Base-by-base conservation (phyloP, 2,888 invertebrate genomes). In the Arge pagana region DNA sequence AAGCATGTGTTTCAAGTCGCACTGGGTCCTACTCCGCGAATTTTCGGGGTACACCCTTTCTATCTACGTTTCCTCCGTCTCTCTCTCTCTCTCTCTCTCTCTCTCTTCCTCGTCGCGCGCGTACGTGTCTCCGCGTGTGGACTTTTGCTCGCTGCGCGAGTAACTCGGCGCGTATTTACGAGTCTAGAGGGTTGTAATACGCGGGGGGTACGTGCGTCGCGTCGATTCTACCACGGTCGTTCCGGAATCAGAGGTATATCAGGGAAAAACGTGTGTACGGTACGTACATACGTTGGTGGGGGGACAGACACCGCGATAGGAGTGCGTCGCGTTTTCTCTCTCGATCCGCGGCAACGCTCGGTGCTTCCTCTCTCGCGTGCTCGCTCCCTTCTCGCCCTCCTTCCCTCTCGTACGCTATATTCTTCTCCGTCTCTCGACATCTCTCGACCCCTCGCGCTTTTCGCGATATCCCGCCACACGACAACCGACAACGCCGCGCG, bases 301-400 rank as follows among this genome's bases (percentile, higher is more conserved):
- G 49, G 23, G 21, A 11, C 4, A 26, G 36, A 37, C 28, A 48
- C 35, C 33, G 58, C 51, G 54, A 52, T 60, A 63, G 63, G 63
- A 61, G 62, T 64, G 59, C 60, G 61, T 55, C 52, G 35, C 50
- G 16, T 45, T 35, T 43, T 11, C 15, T 49, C 56, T n/a, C n/a
- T n/a, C n/a, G n/a, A n/a, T n/a, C n/a, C n/a, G n/a, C n/a, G n/a
- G n/a, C n/a, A n/a, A n/a, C n/a, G n/a, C n/a, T n/a, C n/a, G n/a
- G n/a, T n/a, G n/a, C n/a, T n/a, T n/a, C n/a, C n/a, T n/a, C n/a
- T n/a, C n/a, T n/a, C n/a, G 45, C 45, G 24, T 33, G 23, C 37
- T 21, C 31, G 48, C 45, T 50, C 48, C 24, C 48, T 13, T 40
- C 36, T 42, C 19, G 16, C 50, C 36, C 42, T 31, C 33, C 40